A percentile compares a stretch with the other conserved stretches of the same genome.
phyloP scores from a whole-genome alignment of 37 sponge, comb jelly and placozoan genomes.

The Diacarnus erythraeanus region DNA sequence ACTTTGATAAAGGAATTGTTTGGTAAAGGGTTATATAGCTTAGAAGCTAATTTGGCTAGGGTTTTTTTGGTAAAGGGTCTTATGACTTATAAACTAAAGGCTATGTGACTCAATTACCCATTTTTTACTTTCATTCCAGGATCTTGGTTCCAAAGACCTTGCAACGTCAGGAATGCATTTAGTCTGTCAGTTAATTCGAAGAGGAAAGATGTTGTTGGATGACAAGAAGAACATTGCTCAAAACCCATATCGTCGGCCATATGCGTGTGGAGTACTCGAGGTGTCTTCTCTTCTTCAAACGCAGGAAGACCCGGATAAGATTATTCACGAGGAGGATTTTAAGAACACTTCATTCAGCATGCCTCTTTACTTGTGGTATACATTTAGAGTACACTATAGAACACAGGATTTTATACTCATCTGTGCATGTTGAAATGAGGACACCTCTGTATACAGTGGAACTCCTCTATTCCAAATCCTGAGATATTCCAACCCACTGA shows the following conservation, averaged over 20 bases:
- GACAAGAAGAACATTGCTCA: slow-evolving; percentile 58
- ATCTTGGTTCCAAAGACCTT: slow-evolving; percentile 54
- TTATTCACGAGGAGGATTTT: slow-evolving; percentile 1
- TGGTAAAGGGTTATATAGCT: no score
- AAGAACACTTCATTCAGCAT: slow-evolving; percentile 3
- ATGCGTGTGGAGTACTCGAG: slow-evolving; percentile 53
- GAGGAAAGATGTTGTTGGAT: slow-evolving; percentile 52
- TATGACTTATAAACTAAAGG: no score
- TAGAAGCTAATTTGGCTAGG: no score
- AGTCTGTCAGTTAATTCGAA: slow-evolving; percentile 69
- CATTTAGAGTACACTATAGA: no score
- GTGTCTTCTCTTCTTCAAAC: background rate
- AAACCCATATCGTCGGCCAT: slow-evolving; percentile 57
- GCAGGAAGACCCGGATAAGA: background rate
- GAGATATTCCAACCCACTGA: no score
- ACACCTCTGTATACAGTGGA: no score
- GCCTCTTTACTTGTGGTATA: slow-evolving; percentile 50
- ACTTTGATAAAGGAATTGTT: no score
- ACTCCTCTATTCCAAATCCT: no score
- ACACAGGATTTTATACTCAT: no score
- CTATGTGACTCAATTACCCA: no score
- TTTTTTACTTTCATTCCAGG: slow-evolving; percentile 30
- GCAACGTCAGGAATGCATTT: slow-evolving; percentile 13
- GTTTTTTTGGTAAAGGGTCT: no score
- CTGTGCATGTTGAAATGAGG: no score